A percentile compares a stretch with the other conserved stretches of the same genome.
Conservation (phyloP, 2,888 invertebrate species). For the Raillietiella orientalis region DNA sequence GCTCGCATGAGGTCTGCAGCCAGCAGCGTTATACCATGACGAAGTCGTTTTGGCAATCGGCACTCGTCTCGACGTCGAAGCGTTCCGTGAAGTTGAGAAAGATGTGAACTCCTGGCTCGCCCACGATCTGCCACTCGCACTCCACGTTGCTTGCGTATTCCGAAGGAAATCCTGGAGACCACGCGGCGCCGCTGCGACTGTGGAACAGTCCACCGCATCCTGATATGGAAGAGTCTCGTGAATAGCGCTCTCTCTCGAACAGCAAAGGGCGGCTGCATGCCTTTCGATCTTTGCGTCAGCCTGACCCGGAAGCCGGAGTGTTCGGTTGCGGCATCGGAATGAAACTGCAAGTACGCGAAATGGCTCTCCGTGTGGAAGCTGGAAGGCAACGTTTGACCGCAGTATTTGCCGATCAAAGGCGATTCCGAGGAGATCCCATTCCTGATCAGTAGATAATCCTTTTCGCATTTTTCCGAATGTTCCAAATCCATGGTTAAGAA, state of each 20-base stretch:
- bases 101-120: slow-evolving; percentile 28
- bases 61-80: slow-evolving; percentile 34
- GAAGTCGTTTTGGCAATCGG: slow-evolving; percentile 38
- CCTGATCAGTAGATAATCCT: not conserved
- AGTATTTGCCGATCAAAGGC: not conserved
- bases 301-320: not conserved
- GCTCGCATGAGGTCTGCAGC: slow-evolving; percentile 1
- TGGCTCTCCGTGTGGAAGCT: not conserved
- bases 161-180: slow-evolving; percentile 24
- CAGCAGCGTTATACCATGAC: slow-evolving; percentile 19
- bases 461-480: not conserved
- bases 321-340: not conserved
- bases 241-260: too few relatives aligned
- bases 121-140: slow-evolving; percentile 38
- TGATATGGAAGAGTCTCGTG: slow-evolving; percentile 8
- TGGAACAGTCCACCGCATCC: slow-evolving; percentile 35
- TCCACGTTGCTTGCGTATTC: slow-evolving; percentile 38
- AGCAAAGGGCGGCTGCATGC: not conserved
- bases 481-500: too few relatives aligned
- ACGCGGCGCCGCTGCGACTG: slow-evolving; percentile 14
- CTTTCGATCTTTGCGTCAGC: not conserved
- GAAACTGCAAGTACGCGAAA: not conserved
- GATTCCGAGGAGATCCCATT: not conserved
- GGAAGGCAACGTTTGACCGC: not conserved
- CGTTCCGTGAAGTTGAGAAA: slow-evolving; percentile 28